A percentile compares a stretch with the other conserved stretches of the same genome.
phyloP scores from a whole-genome alignment of 2,888 invertebrate genomes.

The Stenoptilia bipunctidactyla region DNA sequence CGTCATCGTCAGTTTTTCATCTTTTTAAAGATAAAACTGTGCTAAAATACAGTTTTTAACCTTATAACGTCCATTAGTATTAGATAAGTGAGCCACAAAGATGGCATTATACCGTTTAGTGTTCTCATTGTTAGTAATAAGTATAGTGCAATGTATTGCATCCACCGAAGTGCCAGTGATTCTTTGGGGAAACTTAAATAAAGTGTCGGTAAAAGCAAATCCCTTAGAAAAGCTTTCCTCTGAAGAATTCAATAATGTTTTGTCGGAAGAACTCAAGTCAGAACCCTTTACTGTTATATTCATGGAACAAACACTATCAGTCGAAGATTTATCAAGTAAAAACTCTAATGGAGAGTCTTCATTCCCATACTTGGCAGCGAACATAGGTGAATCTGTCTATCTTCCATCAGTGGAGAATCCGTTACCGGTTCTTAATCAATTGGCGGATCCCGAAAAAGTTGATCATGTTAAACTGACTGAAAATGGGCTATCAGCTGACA shows the following conservation, averaged over 20 bases:
- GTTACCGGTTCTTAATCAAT: constrained; percentile 59
- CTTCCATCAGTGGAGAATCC: constrained; percentile 75
- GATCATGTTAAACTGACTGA: constrained; percentile 47
- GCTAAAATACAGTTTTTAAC: constrained; percentile 42
- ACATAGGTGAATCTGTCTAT: constrained; percentile 53
- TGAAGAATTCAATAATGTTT: constrained; percentile 37
- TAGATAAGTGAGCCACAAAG: constrained; percentile 25
- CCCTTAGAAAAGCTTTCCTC: constrained; percentile 36
- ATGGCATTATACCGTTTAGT: constrained; percentile 61
- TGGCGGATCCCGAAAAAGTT: constrained; percentile 44
- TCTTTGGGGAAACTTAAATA: constrained; percentile 64
- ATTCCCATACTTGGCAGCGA: constrained; percentile 44
- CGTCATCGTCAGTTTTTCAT: constrained; percentile 45
- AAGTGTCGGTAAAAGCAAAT: constrained; percentile 27
- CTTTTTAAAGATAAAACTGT: constrained; percentile 46
- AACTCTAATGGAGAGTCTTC: constrained; percentile 42
- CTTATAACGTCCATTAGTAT: constrained; percentile 44
- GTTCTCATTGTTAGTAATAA: constrained; percentile 49
- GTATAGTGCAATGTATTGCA: constrained; percentile 36
- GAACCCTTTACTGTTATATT: constrained; percentile 62
- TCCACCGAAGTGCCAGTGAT: constrained; percentile 69
- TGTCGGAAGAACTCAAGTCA: constrained; percentile 40
- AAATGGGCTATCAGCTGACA: constrained; percentile 38
- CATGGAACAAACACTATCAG: constrained; percentile 64
- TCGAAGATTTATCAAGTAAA: constrained; percentile 70